Evolutionary conservation across 2,113 vertebrate genomes (phyloP), one percentile per base, ranked within the genome.

Genomic region (Jacana jacana): DNA sequence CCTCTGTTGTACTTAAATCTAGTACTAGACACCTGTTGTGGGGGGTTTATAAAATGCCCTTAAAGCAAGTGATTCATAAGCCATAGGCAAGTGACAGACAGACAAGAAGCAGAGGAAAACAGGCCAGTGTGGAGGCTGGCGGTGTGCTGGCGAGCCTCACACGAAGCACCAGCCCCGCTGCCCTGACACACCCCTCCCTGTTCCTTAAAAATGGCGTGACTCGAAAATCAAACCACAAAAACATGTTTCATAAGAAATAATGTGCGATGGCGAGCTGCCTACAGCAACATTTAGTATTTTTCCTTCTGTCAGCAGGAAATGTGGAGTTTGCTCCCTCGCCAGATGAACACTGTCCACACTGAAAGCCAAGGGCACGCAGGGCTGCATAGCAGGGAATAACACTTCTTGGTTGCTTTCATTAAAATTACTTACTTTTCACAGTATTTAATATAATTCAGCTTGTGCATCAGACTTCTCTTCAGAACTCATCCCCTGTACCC

Each of bases 171-270:
- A 48, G 1, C 68, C 90, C 80, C 31, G 42, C 64, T 46, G 58
- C 28, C 57, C 51, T 4, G 57, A 28, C 82, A 86, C 76, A 52
- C 73, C 85, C 85, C 88, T 85, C 68, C 52, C 6, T 5, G 18
- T 0, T 27, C 81, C 91, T 88, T 70, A 39, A 84, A 92, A 95
- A 70, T 3, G 70, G 44, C 16, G 39, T 68, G 89, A 90, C 81
- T 93, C 85, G 93, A 93, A 95, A 94, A 72, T 35, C 75, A 58
- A 79, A 58, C 86, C 83, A 88, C 55, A 94, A 92, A 95, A 96
- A 93, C 80, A 96, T 49, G 93, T 92, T 95, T 97, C 93, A 60
- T 94, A 94, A 96, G 95, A 89, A 96, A 92, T 94, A 78, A 95
- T 81, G 71, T 52, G 64, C 3, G n/a, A 52, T 66, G 88, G 95